phyloP scores from a whole-genome alignment of 2,888 invertebrate genomes.

The Keiferia lycopersicella region DNA sequence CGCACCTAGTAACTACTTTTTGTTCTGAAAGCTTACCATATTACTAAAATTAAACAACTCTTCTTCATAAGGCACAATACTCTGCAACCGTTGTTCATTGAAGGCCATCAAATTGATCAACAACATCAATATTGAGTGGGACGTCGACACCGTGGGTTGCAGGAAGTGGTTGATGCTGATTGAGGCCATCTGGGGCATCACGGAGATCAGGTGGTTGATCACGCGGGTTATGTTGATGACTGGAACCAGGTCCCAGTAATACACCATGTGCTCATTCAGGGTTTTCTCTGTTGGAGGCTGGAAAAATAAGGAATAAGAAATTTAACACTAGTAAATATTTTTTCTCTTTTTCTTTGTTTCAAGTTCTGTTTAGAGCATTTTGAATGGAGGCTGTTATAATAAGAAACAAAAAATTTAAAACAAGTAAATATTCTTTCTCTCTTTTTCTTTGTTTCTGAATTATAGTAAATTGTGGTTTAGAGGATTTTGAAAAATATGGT shows the following conservation, averaged over 20 bases:
- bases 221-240: conserved; percentile 66
- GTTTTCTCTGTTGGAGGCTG: conserved; percentile 58
- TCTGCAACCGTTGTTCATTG: conserved; percentile 49
- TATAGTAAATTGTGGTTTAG: too few species aligned
- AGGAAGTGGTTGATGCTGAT: conserved; percentile 57
- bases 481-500: too few species aligned
- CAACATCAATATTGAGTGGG: conserved; percentile 57
- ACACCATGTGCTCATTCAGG: conserved; percentile 56
- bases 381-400: too few species aligned
- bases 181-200: conserved; percentile 46
- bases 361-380: too few species aligned
- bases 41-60: conserved; percentile 52
- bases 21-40: conserved; percentile 40
- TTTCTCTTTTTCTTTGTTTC: too few species aligned
- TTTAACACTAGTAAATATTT: too few species aligned
- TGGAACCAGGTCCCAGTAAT: conserved; percentile 68
- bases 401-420: too few species aligned
- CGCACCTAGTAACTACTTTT: too few species aligned
- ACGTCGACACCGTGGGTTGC: conserved; percentile 52
- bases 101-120: conserved; percentile 62
- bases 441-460: too few species aligned
- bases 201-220: conserved; percentile 54
- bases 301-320: conserved; percentile 2
- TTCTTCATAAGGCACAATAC: conserved; percentile 60
- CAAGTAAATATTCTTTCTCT: too few species aligned